Evolutionary conservation across 2,888 invertebrate genomes (phyloP), one percentile per base, ranked within the genome.

Genomic region (Drosophila lutescens): DNA sequence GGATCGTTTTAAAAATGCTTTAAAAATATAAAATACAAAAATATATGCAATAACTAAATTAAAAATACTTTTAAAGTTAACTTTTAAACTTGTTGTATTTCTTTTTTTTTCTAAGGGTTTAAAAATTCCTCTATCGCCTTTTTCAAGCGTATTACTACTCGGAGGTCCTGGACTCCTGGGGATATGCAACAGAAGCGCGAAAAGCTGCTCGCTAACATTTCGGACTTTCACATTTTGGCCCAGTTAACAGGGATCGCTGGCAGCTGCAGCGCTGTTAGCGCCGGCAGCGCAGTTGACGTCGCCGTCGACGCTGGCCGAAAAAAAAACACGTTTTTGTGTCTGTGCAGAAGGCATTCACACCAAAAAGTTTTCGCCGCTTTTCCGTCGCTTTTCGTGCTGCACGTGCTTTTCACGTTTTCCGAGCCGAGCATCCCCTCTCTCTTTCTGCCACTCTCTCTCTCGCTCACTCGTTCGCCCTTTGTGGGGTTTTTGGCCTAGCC

Each of bases 341-440:
- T 66, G 65, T 70, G 92, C 92, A 91, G 91, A 91, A 91, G 91
- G 90, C 92, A 91, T 91, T 91, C 91, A 91, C 92, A 91, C 92
- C 90, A 79, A 89, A 88, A 83, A 90, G 61, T 58, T 70, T 59
- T 60, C 70, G 62, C 59, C 63, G 66, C 56, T 63, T 49, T 49
- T 49, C 49, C 49, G 49, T 49, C 49, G 32, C 49, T 49, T 49
- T 49, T 49, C 68, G 63, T 70, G 66, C 73, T 77, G 67, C 67
- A 75, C 55, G 59, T 73, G 77, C 65, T 76, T 74, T 57, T 83
- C 76, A 84, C 79, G 81, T 47, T 66, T 47, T 47, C 51, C 54
- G 47, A 44, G 6, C n/a, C 40, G 32, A 46, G 30, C 50, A 38
- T 20, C 77, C 47, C 71, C 43, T 20, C 15, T 55, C 56, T 15